Evolutionary conservation across 2,113 vertebrate genomes (phyloP).

Genomic region (Sorex fumeus): DNA sequence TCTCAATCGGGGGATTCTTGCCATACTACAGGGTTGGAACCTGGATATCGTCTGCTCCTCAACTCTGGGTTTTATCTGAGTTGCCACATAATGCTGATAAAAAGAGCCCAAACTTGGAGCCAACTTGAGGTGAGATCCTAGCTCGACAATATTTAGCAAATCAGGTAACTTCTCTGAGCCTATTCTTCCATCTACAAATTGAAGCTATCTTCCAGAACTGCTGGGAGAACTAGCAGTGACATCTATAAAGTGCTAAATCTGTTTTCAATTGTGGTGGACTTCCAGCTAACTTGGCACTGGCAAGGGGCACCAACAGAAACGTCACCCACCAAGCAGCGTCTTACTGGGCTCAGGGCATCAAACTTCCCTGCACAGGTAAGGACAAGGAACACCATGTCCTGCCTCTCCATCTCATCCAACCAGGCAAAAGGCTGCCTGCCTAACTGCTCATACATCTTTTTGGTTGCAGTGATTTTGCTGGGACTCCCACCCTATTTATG

Average conservation of each 20-base stretch:
- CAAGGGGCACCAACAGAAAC: slow-evolving; percentile 16
- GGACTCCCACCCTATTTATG: too few relatives aligned
- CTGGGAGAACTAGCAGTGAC: slow-evolving; percentile 11
- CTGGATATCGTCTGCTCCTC: neutral
- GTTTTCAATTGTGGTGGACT: slow-evolving; percentile 35
- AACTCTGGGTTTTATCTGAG: slow-evolving; percentile 3
- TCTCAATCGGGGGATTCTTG: neutral
- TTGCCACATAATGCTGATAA: slow-evolving; percentile 10
- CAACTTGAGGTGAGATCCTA: slow-evolving; percentile 16
- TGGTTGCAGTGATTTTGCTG: too few relatives aligned
- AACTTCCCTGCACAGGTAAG: too few relatives aligned
- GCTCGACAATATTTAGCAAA: slow-evolving; percentile 53
- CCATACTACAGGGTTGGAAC: neutral
- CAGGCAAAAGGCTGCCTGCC: neutral
- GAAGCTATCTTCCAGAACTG: slow-evolving; percentile 46
- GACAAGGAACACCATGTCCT: neutral
- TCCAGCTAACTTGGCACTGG: slow-evolving; percentile 3
- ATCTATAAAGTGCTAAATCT: slow-evolving; percentile 56
- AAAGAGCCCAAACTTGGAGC: neutral
- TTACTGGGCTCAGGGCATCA: neutral
- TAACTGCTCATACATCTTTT: neutral
- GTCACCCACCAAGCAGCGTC: slow-evolving; percentile 6
- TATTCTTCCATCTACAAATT: slow-evolving; percentile 21
- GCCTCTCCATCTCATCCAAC: neutral
- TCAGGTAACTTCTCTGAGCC: slow-evolving; percentile 32